These are phyloP conservation scores for Drosophila conformis DNA, from an alignment of 2,888 invertebrate species.

Conservation along the genomic window DNA sequence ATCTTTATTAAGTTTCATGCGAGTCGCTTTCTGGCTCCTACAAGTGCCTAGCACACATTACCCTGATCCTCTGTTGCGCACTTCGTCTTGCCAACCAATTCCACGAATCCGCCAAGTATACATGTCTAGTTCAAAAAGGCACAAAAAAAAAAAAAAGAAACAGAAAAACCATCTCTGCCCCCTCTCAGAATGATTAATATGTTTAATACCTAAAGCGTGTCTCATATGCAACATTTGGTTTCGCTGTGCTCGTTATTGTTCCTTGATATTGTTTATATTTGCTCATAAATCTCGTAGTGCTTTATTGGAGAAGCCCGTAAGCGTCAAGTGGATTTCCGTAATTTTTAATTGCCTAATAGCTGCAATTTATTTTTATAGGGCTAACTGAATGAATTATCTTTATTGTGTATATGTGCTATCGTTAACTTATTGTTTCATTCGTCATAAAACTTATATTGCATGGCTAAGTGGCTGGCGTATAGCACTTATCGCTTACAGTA, in stretches of 20 bases:
- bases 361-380: slow-evolving; percentile 2
- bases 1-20: slow-evolving; percentile 34
- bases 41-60: slow-evolving; percentile 76
- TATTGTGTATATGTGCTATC: background rate
- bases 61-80: slow-evolving; percentile 49
- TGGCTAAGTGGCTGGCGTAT: background rate
- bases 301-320: slow-evolving; percentile 16
- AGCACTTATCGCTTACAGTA: background rate
- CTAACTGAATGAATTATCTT: background rate
- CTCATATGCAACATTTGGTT: slow-evolving; percentile 15
- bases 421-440: background rate
- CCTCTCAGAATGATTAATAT: slow-evolving; percentile 16
- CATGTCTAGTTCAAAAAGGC: slow-evolving; percentile 14
- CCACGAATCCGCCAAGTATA: background rate
- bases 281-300: slow-evolving; percentile 31
- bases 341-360: slow-evolving; percentile 51
- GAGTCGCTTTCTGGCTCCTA: slow-evolving; percentile 30
- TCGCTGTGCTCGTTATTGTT: slow-evolving; percentile 11
- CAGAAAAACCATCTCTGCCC: background rate
- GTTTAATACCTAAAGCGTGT: slow-evolving; percentile 16
- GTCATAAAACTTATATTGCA: background rate
- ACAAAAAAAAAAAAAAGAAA: background rate
- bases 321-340: slow-evolving; percentile 53
- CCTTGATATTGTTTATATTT: slow-evolving; percentile 32
- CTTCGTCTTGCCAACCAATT: slow-evolving; percentile 43